These are phyloP conservation scores for Plumapathes pennacea DNA, from an alignment of 92 coral and sea anemone genomes.

Conservation along the genomic window DNA sequence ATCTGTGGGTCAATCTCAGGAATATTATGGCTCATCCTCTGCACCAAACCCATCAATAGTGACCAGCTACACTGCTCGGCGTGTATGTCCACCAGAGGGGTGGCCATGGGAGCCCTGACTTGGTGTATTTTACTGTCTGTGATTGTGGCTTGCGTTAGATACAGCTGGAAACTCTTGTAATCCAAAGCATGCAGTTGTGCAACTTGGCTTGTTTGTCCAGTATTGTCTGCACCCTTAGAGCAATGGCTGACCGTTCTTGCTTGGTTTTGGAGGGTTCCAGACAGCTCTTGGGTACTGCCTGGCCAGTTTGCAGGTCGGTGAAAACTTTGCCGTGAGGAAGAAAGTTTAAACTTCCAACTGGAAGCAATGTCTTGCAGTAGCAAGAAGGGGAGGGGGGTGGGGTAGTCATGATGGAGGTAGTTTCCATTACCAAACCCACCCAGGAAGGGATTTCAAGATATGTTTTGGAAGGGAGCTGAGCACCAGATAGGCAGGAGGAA, in stretches of 20 bases:
- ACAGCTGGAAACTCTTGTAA: conserved; percentile 36
- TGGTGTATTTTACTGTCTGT: conserved; percentile 74
- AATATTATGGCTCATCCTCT: conserved; percentile 50
- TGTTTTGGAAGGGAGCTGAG: no score
- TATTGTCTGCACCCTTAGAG: conserved; percentile 55
- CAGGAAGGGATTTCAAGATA: no score
- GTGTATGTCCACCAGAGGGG: conserved; percentile 67
- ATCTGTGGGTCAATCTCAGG: conserved; percentile 56
- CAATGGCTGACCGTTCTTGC: conserved; percentile 40
- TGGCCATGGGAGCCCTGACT: conserved; percentile 37
- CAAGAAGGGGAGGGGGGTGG: not conserved
- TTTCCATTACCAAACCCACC: no score
- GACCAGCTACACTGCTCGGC: conserved; percentile 59
- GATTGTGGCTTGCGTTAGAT: conserved; percentile 29
- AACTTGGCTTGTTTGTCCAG: conserved; percentile 38
- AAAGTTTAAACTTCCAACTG: not conserved
- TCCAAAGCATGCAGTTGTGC: conserved; percentile 2
- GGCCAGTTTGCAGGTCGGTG: conserved; percentile 64
- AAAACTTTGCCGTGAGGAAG: conserved; percentile 32
- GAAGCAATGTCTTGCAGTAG: not conserved
- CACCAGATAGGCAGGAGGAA: no score
- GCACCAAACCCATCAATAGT: conserved; percentile 43
- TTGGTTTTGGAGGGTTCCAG: conserved; percentile 60
- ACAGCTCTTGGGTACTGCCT: conserved; percentile 63
- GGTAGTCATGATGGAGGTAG: not conserved